A percentile compares a stretch with the other conserved stretches of the same genome.
Evolutionary conservation across 2,113 vertebrate genomes (phyloP).

Genomic region (Chunga burmeisteri): DNA sequence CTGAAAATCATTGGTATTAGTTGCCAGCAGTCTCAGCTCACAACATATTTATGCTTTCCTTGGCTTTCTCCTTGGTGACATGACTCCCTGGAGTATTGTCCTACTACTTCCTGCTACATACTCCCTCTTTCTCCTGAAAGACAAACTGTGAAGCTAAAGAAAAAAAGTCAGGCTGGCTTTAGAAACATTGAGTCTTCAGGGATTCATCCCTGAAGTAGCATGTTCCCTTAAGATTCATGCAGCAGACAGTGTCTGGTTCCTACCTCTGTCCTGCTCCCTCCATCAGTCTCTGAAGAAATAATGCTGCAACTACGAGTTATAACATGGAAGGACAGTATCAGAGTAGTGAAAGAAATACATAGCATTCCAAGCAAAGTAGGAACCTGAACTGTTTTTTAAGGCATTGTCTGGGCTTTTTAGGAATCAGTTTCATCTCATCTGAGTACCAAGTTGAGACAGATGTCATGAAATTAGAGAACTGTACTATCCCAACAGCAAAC

Average conservation of each 20-base stretch:
- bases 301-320: background rate
- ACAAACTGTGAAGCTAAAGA: background rate
- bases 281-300: background rate
- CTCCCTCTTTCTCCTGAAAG: background rate
- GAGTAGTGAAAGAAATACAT: background rate
- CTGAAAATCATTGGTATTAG: background rate
- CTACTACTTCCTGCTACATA: background rate
- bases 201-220: background rate
- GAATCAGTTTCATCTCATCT: background rate
- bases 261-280: background rate
- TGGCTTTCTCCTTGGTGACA: background rate
- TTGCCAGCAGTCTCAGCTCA: background rate
- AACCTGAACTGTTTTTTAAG: background rate
- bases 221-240: background rate
- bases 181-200: background rate
- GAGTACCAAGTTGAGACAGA: background rate
- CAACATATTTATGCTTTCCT: background rate
- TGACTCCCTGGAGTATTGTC: background rate
- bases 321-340: background rate
- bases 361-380: background rate
- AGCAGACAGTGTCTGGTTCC: background rate
- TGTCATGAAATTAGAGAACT: background rate
- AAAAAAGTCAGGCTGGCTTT: background rate
- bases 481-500: background rate
- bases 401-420: background rate